These are phyloP conservation scores for Pantherophis alleghaniensis DNA, from an alignment of 2,797 vertebrate genomes.

Conservation along the genomic window DNA sequence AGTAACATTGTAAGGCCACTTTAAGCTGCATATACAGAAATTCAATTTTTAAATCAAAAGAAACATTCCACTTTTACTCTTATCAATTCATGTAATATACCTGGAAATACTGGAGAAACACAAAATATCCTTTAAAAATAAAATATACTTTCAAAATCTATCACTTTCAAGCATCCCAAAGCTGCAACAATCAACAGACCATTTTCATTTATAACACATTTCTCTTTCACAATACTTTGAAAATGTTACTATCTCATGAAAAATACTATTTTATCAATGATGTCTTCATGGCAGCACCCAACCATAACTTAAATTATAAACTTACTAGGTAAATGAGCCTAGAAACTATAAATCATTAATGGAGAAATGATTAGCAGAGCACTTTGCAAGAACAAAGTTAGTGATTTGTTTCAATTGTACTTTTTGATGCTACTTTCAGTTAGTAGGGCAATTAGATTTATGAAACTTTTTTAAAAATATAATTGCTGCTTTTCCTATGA, in stretches of 20 bases:
- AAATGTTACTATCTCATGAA: not conserved
- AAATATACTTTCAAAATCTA: not conserved
- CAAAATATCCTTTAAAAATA: not conserved
- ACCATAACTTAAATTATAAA: not conserved
- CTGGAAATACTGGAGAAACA: not conserved
- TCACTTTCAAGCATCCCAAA: not conserved
- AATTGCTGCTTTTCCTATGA: not conserved
- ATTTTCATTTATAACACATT: not conserved
- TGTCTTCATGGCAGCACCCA: not conserved
- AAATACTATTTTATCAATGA: not conserved
- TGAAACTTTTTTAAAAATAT: not conserved
- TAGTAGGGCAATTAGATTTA: not conserved
- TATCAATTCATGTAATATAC: not conserved
- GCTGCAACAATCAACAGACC: not conserved
- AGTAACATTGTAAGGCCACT: not conserved
- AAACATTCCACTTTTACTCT: not conserved
- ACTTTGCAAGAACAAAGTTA: not conserved
- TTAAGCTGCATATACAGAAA: not conserved
- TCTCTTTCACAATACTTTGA: not conserved
- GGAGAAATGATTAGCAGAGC: not conserved
- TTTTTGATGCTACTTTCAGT: not conserved
- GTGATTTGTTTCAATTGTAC: not conserved
- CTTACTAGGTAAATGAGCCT: not conserved
- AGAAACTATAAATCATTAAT: not conserved
- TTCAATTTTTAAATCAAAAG: not conserved